Conservation (phyloP, 2,797 vertebrate genomes). For the Salarias fasciatus region DNA sequence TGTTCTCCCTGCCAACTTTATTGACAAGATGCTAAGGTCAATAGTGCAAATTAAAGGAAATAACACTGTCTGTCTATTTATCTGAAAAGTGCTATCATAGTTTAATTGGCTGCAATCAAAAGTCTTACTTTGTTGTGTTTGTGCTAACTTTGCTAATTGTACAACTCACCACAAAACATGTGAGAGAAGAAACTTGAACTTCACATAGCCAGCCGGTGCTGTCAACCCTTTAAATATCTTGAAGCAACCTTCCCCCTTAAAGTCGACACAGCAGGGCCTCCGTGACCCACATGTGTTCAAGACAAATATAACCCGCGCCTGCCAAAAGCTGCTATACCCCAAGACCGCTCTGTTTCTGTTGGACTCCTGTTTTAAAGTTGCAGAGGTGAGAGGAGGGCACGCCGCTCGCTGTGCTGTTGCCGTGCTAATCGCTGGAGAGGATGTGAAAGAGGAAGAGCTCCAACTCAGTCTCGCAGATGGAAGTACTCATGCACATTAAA, state of each 20-base stretch:
- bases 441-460: slow-evolving; percentile 67
- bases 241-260: slow-evolving; percentile 27
- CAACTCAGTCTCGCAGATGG: slow-evolving; percentile 40
- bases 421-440: slow-evolving; percentile 42
- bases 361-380: slow-evolving; percentile 49
- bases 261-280: slow-evolving; percentile 53
- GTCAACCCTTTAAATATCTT: slow-evolving; percentile 71
- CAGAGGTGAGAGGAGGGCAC: slow-evolving; percentile 53
- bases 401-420: slow-evolving; percentile 24
- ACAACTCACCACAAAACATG: slow-evolving; percentile 2
- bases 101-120: no score
- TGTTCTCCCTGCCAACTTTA: slow-evolving; percentile 44
- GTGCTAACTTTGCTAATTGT: no score
- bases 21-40: slow-evolving; percentile 45
- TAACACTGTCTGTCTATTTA: no score
- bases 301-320: slow-evolving; percentile 76
- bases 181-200: slow-evolving; percentile 47
- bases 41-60: neutral
- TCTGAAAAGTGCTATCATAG: no score
- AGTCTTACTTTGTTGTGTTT: no score
- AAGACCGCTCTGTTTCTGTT: slow-evolving; percentile 53
- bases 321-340: slow-evolving; percentile 53
- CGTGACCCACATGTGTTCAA: slow-evolving; percentile 67
- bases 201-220: slow-evolving; percentile 50
- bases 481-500: slow-evolving; percentile 21